Base-by-base conservation (phyloP, 2,888 invertebrate species). In the Stramonita haemastoma region DNA sequence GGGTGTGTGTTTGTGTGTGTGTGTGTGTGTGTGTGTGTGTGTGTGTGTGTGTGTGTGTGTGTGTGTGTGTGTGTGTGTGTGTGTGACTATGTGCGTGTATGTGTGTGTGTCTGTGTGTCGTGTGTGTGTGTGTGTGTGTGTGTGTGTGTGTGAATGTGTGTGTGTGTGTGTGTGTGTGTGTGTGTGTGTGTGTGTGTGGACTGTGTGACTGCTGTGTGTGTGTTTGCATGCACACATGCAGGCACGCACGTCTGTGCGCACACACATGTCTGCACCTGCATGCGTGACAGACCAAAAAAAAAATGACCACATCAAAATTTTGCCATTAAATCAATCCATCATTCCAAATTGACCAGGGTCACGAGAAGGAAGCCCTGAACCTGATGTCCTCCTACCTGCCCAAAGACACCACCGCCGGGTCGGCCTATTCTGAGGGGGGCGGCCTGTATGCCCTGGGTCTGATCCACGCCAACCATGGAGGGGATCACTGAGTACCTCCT, bases 401-500 rank as follows among this genome's bases (percentile, higher is more conserved):
- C 0, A 98, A 99, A 95, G 99, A 99, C 95, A 98, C 98, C 22
- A 98, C 98, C 22, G 94, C 95, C 19, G 98, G 98, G 92, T 96
- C 96, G 70, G 96, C 96, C 34, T 97, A 96, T 94, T 96, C 96
- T 90, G 97, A 97, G 93, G 96, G 96, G 56, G 97, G 97, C 56
- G 96, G 96, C n/a, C 94, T 97, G 81, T 99, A 99, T 96, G 99
- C 99, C 46, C 97, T 99, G 89, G 96, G 96, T 95, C 97, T 99
- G 89, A 99, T 99, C 93, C 99, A 99, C 96, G 99, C 99, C 19
- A 99, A 99, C 96, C 99, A 99, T 96, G 99, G 99, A 15, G 98
- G 98, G 92, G 98, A 96, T 96, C 93, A 96, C 96, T 90, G 99
- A 99, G 95, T 99, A 99, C 96, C 97, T 99, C 92, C 97, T 99